phyloP scores from a whole-genome alignment of 2,888 invertebrate species.

The Idaea aversata region DNA sequence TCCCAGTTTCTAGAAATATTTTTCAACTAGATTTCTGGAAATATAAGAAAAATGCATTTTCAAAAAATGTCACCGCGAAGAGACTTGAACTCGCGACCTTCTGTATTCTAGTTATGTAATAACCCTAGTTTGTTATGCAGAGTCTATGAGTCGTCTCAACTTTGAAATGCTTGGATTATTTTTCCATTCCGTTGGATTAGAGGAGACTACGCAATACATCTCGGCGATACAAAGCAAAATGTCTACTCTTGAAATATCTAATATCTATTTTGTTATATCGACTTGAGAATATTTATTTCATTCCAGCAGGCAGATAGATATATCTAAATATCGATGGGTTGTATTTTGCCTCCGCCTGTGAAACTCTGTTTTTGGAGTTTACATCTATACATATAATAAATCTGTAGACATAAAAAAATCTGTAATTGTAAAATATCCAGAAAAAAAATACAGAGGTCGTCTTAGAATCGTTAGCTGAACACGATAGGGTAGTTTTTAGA shows the following conservation, averaged over 20 bases:
- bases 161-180: slow-evolving; percentile 45
- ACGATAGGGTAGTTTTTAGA: no score
- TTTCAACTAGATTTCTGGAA: not conserved
- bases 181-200: slow-evolving; percentile 50
- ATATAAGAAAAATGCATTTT: not conserved
- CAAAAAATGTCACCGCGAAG: not conserved
- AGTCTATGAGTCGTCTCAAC: slow-evolving; percentile 23
- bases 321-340: not conserved
- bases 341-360: not conserved
- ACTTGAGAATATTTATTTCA: not conserved
- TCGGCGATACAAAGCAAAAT: not conserved
- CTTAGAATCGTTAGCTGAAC: no score
- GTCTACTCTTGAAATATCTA: not conserved
- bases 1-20: not conserved
- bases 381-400: no score
- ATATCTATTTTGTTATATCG: not conserved
- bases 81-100: not conserved
- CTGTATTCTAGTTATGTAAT: not conserved
- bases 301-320: not conserved
- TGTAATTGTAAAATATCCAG: no score
- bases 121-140: slow-evolving; percentile 20
- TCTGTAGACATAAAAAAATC: no score
- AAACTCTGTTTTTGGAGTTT: no score
- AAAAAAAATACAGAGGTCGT: no score
- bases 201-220: slow-evolving; percentile 26